These are phyloP conservation scores for Argyrosomus regius DNA, from an alignment of 2,797 vertebrate species.

Conservation along the genomic window DNA sequence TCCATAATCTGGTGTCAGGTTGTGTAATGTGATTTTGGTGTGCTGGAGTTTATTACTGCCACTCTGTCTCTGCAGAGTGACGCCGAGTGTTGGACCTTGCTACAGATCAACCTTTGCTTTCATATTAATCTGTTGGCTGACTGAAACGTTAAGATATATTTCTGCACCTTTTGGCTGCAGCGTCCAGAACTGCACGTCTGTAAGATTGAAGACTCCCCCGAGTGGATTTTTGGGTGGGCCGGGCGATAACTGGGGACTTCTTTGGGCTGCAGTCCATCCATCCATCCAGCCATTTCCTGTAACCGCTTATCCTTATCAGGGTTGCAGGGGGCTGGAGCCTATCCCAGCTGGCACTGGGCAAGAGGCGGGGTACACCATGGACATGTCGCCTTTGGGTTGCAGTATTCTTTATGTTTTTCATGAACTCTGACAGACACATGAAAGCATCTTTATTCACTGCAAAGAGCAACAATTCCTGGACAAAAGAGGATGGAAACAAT, in stretches of 20 bases:
- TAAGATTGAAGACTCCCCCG: constrained; percentile 44
- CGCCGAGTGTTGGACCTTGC: neutral
- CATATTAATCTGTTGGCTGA: constrained; percentile 8
- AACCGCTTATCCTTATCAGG: no score
- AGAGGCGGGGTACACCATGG: no score
- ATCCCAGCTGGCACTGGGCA: no score
- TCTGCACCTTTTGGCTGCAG: constrained; percentile 25
- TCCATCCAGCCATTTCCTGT: no score
- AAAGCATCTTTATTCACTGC: constrained; percentile 79
- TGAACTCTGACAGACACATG: constrained; percentile 40
- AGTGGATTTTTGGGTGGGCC: constrained; percentile 20
- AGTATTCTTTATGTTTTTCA: constrained; percentile 33
- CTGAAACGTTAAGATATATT: constrained; percentile 12
- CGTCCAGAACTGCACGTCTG: constrained; percentile 18
- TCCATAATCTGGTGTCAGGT: constrained; percentile 1
- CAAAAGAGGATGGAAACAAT: constrained; percentile 57
- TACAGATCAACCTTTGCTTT: neutral
- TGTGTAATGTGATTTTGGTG: constrained; percentile 9
- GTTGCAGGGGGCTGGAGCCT: no score
- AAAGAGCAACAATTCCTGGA: constrained; percentile 72
- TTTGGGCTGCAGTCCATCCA: constrained; percentile 6
- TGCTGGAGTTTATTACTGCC: constrained; percentile 23
- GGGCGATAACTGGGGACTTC: constrained; percentile 3
- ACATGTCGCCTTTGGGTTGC: no score
- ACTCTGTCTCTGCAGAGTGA: neutral